Conservation (phyloP, 2,888 invertebrate species). For the Hydrotaea cyrtoneurina region DNA sequence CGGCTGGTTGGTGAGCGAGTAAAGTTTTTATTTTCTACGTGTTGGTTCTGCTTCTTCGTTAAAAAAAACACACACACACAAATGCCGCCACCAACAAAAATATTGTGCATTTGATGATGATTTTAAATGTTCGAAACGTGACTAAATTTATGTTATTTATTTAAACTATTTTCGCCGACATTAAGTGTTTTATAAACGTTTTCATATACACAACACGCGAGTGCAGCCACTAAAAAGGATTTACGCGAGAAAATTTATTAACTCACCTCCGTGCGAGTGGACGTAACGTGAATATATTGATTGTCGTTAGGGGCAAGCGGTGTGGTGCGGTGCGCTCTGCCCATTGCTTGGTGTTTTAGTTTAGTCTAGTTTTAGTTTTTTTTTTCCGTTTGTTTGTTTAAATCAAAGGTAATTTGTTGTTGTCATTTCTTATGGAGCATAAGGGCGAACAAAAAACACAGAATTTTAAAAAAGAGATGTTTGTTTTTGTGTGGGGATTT, state of each 20-base stretch:
- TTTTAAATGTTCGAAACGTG: conserved; percentile 76
- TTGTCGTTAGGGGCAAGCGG: not conserved
- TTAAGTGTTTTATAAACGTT: conserved; percentile 43
- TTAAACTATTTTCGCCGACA: conserved; percentile 31
- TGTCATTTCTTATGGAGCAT: not conserved
- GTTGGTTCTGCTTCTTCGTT: too few species aligned
- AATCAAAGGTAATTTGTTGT: conserved; percentile 45
- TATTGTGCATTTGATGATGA: conserved; percentile 1
- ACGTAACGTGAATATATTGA: not conserved
- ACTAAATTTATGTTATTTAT: conserved; percentile 74
- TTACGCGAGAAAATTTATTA: conserved; percentile 52
- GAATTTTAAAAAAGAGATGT: not conserved
- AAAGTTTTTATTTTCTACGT: too few species aligned
- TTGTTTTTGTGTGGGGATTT: not conserved
- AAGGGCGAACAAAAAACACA: not conserved
- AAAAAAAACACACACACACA: not conserved
- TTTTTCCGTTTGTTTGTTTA: conserved; percentile 6
- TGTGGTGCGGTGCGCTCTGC: conserved; percentile 1
- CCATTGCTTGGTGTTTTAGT: not conserved
- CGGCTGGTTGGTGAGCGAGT: too few species aligned
- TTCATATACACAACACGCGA: not conserved
- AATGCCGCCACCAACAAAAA: not conserved
- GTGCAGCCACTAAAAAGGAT: conserved; percentile 45
- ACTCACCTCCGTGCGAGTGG: conserved; percentile 3
- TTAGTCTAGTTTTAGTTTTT: conserved; percentile 26